Base-by-base conservation (phyloP, 2,888 invertebrate genomes). In the Mesochorus sp. region DNA sequence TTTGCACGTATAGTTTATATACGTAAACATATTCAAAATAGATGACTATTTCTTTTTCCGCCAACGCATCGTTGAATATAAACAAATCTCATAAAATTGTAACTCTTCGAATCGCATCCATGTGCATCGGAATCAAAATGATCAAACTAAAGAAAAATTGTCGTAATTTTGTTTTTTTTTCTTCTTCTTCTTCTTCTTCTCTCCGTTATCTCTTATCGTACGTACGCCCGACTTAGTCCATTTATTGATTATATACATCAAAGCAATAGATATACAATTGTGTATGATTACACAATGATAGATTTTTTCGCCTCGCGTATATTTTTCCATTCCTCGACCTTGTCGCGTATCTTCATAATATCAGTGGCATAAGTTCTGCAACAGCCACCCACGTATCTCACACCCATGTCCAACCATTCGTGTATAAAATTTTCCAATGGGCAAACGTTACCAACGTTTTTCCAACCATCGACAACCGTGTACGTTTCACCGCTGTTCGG, bases 401-500 rank as follows among this genome's bases (percentile, higher is more conserved):
- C 96, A 0, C 97, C 97, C 57, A 95, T 90, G 70, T 95, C 93
- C 61, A 95, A 88, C 97, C 97, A 98, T 85, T 95, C 94, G 14
- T 93, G 92, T 4, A 97, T 94, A 86, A 95, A 95, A 28, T 93
- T 92, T 78, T 94, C 94, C 2, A 97, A 93, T 0, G 95, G 93
- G 80, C 95, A 94, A 88, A 94, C 95, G 88, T 94, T 94, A 83
- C 95, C 95, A 14, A 71, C 73, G 57, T 80, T 80, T 92, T 92
- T 94, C 95, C 94, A 85, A 77, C 88, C 88, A 3, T 86, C 93
- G 87, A 93, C 93, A 71, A 94, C 94, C 85, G 94, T 94, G 92
- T 95, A 96, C 86, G 93, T 93, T 91, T 96, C 96, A 64, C 98
- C 98, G 85, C 96, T 97, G 91, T 98, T 98, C 8, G 98, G 97